A percentile compares a stretch with the other conserved stretches of the same genome.
phyloP scores from a whole-genome alignment of 2,797 vertebrate genomes.

The Coregonus sp. region DNA sequence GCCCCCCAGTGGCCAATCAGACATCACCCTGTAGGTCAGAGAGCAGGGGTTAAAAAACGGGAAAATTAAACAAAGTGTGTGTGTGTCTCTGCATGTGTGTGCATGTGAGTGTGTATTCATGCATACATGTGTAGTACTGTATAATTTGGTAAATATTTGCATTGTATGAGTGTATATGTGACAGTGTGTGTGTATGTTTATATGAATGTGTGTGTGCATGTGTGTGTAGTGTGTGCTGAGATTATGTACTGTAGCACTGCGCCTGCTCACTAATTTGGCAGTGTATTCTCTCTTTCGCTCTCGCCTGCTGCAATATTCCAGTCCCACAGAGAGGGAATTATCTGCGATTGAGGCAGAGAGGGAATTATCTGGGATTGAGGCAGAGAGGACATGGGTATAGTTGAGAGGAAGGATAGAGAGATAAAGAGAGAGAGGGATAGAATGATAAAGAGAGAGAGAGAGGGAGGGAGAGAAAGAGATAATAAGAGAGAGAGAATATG shows the following conservation, averaged over 20 bases:
- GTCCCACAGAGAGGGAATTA: constrained; percentile 79
- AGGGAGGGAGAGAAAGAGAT: constrained; percentile 10
- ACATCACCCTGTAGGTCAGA: constrained; percentile 73
- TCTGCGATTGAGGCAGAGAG: constrained; percentile 73
- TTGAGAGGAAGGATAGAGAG: constrained; percentile 3
- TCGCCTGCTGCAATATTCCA: constrained; percentile 76
- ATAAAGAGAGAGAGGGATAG: constrained; percentile 3
- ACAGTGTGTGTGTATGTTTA: constrained; percentile 44
- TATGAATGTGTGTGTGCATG: constrained; percentile 3
- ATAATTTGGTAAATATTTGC: neutral
- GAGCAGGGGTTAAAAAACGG: constrained; percentile 58
- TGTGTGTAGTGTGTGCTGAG: constrained; percentile 45
- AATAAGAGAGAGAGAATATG: constrained; percentile 10
- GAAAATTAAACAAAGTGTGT: constrained; percentile 64
- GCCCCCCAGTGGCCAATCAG: constrained; percentile 68
- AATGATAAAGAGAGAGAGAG: neutral
- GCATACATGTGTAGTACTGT: neutral
- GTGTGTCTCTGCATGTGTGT: constrained; percentile 36
- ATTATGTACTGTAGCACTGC: constrained; percentile 70
- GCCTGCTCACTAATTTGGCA: constrained; percentile 78
- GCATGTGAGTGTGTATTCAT: constrained; percentile 51
- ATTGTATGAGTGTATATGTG: constrained; percentile 50
- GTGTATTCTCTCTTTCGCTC: constrained; percentile 81
- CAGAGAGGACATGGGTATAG: constrained; percentile 26
- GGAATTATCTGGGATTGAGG: constrained; percentile 51